phyloP scores from a whole-genome alignment of 2,888 invertebrate species.

The Pristionchus entomophagus region DNA sequence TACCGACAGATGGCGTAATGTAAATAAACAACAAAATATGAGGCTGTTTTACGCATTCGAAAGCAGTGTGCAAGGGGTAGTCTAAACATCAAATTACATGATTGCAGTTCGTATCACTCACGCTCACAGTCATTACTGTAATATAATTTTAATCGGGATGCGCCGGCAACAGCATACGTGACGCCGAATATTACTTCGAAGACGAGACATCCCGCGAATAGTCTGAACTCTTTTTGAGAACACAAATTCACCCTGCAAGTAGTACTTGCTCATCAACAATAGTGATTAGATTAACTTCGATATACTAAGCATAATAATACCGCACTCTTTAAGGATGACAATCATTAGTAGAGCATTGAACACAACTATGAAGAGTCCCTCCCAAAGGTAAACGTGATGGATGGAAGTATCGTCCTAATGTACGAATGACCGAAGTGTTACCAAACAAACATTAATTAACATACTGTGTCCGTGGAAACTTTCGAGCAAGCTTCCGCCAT shows the following conservation, averaged over 20 bases:
- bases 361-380: slow-evolving; percentile 20
- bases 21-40: slow-evolving; percentile 17
- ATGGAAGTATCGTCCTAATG: neutral
- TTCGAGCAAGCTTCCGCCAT: too few relatives aligned
- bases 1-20: slow-evolving; percentile 18
- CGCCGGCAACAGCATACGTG: neutral
- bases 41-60: slow-evolving; percentile 1
- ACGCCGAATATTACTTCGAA: slow-evolving; percentile 27
- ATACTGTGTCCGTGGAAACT: too few relatives aligned
- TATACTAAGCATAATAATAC: too few relatives aligned
- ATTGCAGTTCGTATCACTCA: too few relatives aligned
- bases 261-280: too few relatives aligned
- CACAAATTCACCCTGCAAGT: slow-evolving; percentile 1
- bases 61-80: neutral
- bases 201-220: slow-evolving; percentile 17
- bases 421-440: too few relatives aligned
- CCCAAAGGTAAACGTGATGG: slow-evolving; percentile 35
- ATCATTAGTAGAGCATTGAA: slow-evolving; percentile 8
- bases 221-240: neutral
- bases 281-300: neutral
- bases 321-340: slow-evolving; percentile 21
- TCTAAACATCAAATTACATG: too few relatives aligned
- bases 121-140: slow-evolving; percentile 31
- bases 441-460: too few relatives aligned
- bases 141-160: neutral